Conservation (phyloP, 2,888 invertebrate species). For the Noctua janthe region DNA sequence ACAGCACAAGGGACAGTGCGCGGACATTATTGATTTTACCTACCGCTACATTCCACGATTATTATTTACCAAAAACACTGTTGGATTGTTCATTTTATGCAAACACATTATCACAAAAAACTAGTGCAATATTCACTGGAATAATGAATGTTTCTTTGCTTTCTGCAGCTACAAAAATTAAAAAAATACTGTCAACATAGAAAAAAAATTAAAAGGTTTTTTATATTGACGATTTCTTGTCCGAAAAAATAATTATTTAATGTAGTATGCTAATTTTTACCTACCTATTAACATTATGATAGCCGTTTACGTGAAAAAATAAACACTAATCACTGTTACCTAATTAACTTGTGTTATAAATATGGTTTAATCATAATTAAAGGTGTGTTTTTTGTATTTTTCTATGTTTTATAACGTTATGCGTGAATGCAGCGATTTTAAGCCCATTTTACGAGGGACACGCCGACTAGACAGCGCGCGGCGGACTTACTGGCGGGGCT, state of each 20-base stretch:
- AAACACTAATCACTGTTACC: constrained; percentile 69
- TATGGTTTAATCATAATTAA: constrained; percentile 79
- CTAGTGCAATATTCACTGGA: constrained; percentile 29
- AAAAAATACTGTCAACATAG: constrained; percentile 34
- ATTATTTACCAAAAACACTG: constrained; percentile 77
- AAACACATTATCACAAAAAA: constrained; percentile 47
- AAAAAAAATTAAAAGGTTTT: constrained; percentile 25
- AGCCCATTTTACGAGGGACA: constrained; percentile 78
- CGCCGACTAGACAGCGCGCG: constrained; percentile 76
- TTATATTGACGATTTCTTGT: background rate
- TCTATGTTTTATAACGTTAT: constrained; percentile 77
- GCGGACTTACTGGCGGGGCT: constrained; percentile 79
- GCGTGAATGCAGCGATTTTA: constrained; percentile 72
- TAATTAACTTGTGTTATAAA: constrained; percentile 83
- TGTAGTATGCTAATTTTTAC: constrained; percentile 53
- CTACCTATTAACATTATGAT: constrained; percentile 63
- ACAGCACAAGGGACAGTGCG: constrained; percentile 76
- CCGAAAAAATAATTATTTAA: constrained; percentile 19
- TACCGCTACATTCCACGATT: constrained; percentile 74
- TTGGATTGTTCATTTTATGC: constrained; percentile 49
- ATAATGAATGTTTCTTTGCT: constrained; percentile 6
- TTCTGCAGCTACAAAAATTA: constrained; percentile 22
- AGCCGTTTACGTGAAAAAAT: constrained; percentile 61
- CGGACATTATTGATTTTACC: constrained; percentile 87
- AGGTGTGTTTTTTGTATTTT: constrained; percentile 67